These are phyloP conservation scores for Pharmacophagus antenor DNA, from an alignment of 2,888 invertebrate genomes.

Conservation along the genomic window DNA sequence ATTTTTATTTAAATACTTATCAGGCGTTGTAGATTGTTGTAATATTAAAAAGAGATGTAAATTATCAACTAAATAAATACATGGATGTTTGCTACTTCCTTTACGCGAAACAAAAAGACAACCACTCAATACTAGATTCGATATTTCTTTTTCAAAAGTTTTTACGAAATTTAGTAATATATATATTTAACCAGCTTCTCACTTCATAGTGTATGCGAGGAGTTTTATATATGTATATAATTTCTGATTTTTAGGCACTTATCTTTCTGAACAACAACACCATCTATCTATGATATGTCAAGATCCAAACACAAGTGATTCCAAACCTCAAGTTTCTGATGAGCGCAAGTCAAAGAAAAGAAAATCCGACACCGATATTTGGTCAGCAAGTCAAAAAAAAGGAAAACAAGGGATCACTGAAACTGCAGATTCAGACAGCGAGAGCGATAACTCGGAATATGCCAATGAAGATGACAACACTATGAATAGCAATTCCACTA, in stretches of 20 bases:
- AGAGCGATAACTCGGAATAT: slow-evolving; percentile 71
- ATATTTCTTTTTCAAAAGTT: too few species aligned
- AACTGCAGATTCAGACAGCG: slow-evolving; percentile 83
- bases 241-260: slow-evolving; percentile 51
- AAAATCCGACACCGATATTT: slow-evolving; percentile 81
- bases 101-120: too few species aligned
- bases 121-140: too few species aligned
- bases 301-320: slow-evolving; percentile 51
- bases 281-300: slow-evolving; percentile 70
- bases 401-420: slow-evolving; percentile 81
- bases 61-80: too few species aligned
- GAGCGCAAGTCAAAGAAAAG: slow-evolving; percentile 82
- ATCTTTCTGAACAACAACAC: slow-evolving; percentile 73
- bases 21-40: too few species aligned
- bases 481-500: slow-evolving; percentile 70
- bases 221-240: background rate
- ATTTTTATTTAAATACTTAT: too few species aligned
- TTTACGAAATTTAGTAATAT: too few species aligned
- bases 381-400: slow-evolving; percentile 82
- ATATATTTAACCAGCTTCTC: background rate
- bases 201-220: background rate
- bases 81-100: too few species aligned
- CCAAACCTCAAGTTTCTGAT: slow-evolving; percentile 51
- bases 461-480: slow-evolving; percentile 73
- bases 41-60: too few species aligned